Conservation (phyloP, 2,888 invertebrate genomes). For the Acrocyrtus sp. region DNA sequence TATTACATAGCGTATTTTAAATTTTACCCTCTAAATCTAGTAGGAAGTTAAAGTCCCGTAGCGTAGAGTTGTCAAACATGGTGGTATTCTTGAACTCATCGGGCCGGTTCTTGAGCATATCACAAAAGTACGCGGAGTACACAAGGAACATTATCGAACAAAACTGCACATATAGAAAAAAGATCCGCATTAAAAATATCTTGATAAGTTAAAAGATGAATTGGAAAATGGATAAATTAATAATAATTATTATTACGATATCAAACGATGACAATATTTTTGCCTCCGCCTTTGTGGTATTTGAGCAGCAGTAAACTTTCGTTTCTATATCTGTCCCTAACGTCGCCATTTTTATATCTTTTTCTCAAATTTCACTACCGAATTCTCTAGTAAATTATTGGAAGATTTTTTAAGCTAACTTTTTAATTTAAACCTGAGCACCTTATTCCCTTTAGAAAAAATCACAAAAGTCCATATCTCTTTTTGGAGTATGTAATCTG, state of each 20-base stretch:
- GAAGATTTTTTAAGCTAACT: neutral
- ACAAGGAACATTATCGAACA: constrained; percentile 37
- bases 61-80: constrained; percentile 45
- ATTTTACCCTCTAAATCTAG: constrained; percentile 49
- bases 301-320: constrained; percentile 62
- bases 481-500: too few species aligned
- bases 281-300: constrained; percentile 55
- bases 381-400: neutral
- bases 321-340: constrained; percentile 45
- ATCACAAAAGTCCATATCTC: too few species aligned
- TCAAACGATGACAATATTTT: constrained; percentile 57
- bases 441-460: too few species aligned
- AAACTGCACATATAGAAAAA: constrained; percentile 21
- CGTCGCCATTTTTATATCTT: constrained; percentile 40
- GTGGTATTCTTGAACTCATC: constrained; percentile 53
- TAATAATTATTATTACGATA: constrained; percentile 49
- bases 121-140: constrained; percentile 51
- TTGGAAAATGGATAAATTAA: neutral
- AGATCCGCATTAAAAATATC: neutral
- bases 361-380: neutral
- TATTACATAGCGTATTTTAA: neutral
- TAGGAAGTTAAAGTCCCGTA: constrained; percentile 52
- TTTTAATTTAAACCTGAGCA: neutral
- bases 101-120: constrained; percentile 49
- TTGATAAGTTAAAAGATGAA: neutral